Evolutionary conservation across 1,140 invertebrate species (phyloP).

Genomic region (Drosophila murphyi): DNA sequence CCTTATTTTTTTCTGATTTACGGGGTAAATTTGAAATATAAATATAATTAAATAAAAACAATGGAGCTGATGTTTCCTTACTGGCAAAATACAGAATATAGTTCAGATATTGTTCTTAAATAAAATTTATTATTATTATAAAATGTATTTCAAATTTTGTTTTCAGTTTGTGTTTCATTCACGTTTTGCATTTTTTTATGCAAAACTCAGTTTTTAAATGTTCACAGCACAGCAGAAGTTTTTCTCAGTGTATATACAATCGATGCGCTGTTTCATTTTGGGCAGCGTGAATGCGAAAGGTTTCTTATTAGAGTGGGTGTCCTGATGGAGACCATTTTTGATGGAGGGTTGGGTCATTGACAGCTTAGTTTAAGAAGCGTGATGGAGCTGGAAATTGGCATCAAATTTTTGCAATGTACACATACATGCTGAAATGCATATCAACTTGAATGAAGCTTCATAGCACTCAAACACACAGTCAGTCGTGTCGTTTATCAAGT

Average conservation of each 20-base stretch:
- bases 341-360: neutral
- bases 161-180: no score
- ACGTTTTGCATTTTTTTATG: no score
- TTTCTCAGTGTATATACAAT: neutral
- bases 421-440: neutral
- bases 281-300: neutral
- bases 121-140: no score
- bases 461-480: constrained; percentile 27
- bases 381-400: constrained; percentile 47
- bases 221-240: neutral
- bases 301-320: constrained; percentile 5
- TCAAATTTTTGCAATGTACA: constrained; percentile 20
- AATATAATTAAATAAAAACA: no score
- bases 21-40: no score
- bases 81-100: no score
- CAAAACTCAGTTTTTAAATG: no score
- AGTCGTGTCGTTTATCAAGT: constrained; percentile 42
- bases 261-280: neutral
- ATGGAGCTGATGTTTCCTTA: no score
- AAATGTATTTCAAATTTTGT: no score
- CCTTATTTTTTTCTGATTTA: no score
- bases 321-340: neutral
- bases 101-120: no score
- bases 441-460: neutral
- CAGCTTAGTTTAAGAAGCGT: constrained; percentile 43